Base-by-base conservation (phyloP, 2,888 invertebrate species). In the Epirrita christyi region DNA sequence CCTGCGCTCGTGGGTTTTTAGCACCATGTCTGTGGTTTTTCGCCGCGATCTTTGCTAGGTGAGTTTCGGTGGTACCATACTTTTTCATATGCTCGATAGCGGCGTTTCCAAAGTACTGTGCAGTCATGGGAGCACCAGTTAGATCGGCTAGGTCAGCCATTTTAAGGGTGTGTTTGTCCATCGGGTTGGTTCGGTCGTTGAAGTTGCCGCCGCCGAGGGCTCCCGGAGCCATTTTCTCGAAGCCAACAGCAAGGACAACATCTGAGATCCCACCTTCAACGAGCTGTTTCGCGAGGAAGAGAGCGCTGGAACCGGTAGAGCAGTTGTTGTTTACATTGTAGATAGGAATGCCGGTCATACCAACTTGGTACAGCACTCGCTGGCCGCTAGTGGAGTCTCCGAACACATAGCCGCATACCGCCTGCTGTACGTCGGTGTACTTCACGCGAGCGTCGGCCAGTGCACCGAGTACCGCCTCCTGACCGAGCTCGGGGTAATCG, bases 251-350 rank as follows among this genome's bases (percentile, higher is more conserved):
- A 55, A 99, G 88, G 0, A 97, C 96, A 77, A 99, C 97, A 71
- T 98, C 96, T 11, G 95, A 94, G 72, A 95, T 93, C 9, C 98
- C 98, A 61, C 96, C 95, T 87, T 98, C 96, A n/a, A 99, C 92
- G 14, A 98, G 93, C 85, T 99, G 98, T 80, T 98, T 98, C 0
- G 96, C 98, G 75, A 99, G 92, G 77, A 96, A 94, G 3, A 99
- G 85, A 0, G 99, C 99, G 52, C 96, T 97, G 0, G 99, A 97
- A 28, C 99, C 99, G 0, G 99, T 99, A 0, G 99, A 96, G 81
- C 99, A 99, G 79, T 99, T 99, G 83, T 99, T 99, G 90, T 99
- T 99, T 10, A 99, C 99, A 87, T 99, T 99, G 89, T 96, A 97
- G 67, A 99, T 96, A 4, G 99, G 99, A 66, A 99, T 98, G 40